Base-by-base conservation (phyloP, 2,888 invertebrate genomes). In the Idaea dimidiata region DNA sequence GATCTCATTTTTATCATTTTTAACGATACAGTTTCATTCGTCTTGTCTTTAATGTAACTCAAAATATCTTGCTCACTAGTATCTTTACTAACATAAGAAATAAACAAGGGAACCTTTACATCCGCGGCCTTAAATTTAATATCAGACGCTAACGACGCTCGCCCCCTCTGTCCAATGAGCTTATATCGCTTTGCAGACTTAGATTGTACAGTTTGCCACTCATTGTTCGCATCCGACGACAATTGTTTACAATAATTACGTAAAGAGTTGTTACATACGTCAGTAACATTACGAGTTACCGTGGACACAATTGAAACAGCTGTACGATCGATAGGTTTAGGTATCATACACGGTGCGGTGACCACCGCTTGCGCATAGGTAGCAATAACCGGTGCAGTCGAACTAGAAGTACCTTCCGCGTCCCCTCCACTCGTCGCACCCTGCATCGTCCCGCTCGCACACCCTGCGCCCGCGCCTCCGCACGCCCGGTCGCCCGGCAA, bases 1-100 rank as follows among this genome's bases (percentile, higher is more conserved):
- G 33, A 0, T 59, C 64, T 66, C 62, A 66, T 69, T 16, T 63
- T 62, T n/a, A 66, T 65, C 54, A 59, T 64, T 57, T 64, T 62
- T n/a, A 69, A 33, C 6, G 60, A 17, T 16, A 67, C 62, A 17
- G 1, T 31, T 31, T 58, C 59, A 31, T 57, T 31, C 0, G 57
- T 63, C 43, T 65, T 66, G 8, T 56, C 60, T 10, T 60, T 58
- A 59, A 69, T 67, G 59, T 67, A 69, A 17, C 54, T 43, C 2
- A 65, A 53, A 32, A 65, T 65, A 57, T 60, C 63, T n/a, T 58
- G 32, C 56, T 63, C 63, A 24, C 33, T 54, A 1, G 62, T 63
- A 17, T 63, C 60, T 10, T 57, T 57, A 55, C 63, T 57, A 43
- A 66, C 62, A 57, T 63, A 63, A n/a, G 60, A 66, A 17, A 66